A percentile compares a stretch with the other conserved stretches of the same genome.
phyloP scores from a whole-genome alignment of 2,888 invertebrate species.

The Athripsodes cinereus region DNA sequence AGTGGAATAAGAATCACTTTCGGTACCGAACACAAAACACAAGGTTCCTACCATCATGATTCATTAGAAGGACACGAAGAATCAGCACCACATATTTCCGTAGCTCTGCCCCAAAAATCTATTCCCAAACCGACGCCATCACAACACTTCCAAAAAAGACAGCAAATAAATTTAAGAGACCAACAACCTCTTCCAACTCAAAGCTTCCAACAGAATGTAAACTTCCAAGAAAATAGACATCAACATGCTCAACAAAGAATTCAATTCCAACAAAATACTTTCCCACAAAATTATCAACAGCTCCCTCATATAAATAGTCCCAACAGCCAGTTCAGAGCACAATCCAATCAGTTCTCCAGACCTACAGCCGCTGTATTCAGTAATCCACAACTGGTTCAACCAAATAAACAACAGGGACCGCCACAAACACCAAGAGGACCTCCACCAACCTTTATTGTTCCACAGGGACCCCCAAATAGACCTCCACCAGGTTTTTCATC shows the following conservation, averaged over 20 bases:
- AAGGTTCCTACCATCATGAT: slow-evolving; percentile 31
- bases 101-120: slow-evolving; percentile 47
- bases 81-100: slow-evolving; percentile 59
- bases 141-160: slow-evolving; percentile 33
- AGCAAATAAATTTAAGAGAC: slow-evolving; percentile 28
- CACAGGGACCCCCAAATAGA: slow-evolving; percentile 1
- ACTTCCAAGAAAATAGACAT: slow-evolving; percentile 26
- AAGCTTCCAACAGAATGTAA: slow-evolving; percentile 23
- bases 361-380: slow-evolving; percentile 23
- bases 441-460: slow-evolving; percentile 31
- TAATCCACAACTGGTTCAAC: slow-evolving; percentile 17
- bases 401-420: slow-evolving; percentile 31
- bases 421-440: slow-evolving; percentile 26
- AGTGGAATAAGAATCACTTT: slow-evolving; percentile 80
- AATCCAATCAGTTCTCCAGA: slow-evolving; percentile 29
- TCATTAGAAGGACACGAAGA: slow-evolving; percentile 50
- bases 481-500: slow-evolving; percentile 27
- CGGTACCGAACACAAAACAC: slow-evolving; percentile 55
- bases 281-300: slow-evolving; percentile 40
- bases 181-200: slow-evolving; percentile 29
- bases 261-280: slow-evolving; percentile 41
- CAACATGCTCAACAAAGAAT: slow-evolving; percentile 45
- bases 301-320: slow-evolving; percentile 44
- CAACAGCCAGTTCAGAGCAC: slow-evolving; percentile 38
- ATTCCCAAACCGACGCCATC: slow-evolving; percentile 27